A percentile compares a stretch with the other conserved stretches of the same genome.
These are phyloP conservation scores for Cossypha heuglini DNA, from an alignment of 2,797 vertebrate genomes.

Conservation along the genomic window DNA sequence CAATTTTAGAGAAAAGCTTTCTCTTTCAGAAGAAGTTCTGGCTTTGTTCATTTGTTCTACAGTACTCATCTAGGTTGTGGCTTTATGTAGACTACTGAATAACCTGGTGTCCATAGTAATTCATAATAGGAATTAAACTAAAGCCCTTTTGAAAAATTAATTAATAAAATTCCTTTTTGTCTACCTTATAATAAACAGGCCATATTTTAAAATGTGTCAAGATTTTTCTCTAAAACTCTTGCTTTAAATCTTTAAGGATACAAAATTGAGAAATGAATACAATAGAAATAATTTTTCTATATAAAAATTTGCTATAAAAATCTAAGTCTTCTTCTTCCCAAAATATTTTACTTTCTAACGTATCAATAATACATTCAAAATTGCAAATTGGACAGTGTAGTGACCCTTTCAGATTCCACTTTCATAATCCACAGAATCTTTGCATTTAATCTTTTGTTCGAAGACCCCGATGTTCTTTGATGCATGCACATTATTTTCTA, in stretches of 20 bases:
- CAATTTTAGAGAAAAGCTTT: neutral
- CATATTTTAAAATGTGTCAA: neutral
- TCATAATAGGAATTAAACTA: neutral
- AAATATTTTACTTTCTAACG: neutral
- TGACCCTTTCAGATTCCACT: neutral
- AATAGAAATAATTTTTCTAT: neutral
- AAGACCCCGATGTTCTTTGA: neutral
- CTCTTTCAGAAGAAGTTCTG: neutral
- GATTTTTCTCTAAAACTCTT: neutral
- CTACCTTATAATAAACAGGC: neutral
- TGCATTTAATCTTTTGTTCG: constrained; percentile 11
- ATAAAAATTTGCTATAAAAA: neutral
- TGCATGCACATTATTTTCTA: constrained; percentile 40
- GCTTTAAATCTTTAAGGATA: neutral
- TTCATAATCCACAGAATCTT: neutral
- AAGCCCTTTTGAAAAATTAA: neutral
- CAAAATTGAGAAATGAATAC: neutral
- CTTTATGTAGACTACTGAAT: neutral
- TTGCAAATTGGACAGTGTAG: neutral
- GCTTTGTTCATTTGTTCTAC: neutral
- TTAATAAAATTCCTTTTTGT: neutral
- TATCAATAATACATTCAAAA: neutral
- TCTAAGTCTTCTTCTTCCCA: neutral
- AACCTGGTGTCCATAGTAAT: neutral
- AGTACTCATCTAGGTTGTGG: neutral